Percentiles rank a stretch among this genome's conserved stretches.
phyloP scores from a whole-genome alignment of 2,888 invertebrate species.

The Anoplius nigerrimus region DNA sequence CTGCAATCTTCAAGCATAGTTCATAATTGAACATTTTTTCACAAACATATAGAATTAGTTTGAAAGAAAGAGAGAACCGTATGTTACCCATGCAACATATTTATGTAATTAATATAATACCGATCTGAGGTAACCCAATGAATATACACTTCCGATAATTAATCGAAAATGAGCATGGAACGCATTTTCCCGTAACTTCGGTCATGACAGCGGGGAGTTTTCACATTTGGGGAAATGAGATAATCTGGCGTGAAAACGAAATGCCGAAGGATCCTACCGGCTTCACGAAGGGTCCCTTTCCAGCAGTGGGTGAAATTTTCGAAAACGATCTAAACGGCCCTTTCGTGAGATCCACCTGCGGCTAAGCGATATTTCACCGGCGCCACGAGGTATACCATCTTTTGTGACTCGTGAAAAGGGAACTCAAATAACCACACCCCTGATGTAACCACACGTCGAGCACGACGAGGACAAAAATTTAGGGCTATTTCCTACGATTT shows the following conservation, averaged over 20 bases:
- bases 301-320: conserved; percentile 33
- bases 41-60: too few species aligned
- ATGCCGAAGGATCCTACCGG: background rate
- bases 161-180: too few species aligned
- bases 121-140: too few species aligned
- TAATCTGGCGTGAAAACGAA: background rate
- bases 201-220: too few species aligned
- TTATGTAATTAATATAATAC: too few species aligned
- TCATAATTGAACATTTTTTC: too few species aligned
- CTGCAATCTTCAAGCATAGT: too few species aligned
- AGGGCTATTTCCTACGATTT: background rate
- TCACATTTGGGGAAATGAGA: too few species aligned
- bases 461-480: background rate
- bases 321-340: conserved; percentile 36
- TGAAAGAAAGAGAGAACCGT: too few species aligned
- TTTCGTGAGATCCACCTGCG: conserved; percentile 30
- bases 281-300: conserved; percentile 14
- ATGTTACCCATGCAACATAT: too few species aligned
- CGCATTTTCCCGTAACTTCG: too few species aligned
- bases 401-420: conserved; percentile 6
- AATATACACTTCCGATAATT: too few species aligned
- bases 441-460: conserved; percentile 1
- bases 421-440: conserved; percentile 11
- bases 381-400: conserved; percentile 21
- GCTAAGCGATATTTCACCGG: conserved; percentile 37